A percentile compares a stretch with the other conserved stretches of the same genome.
Evolutionary conservation across 2,888 invertebrate genomes (phyloP).

Genomic region (Drosophila mulleri): DNA sequence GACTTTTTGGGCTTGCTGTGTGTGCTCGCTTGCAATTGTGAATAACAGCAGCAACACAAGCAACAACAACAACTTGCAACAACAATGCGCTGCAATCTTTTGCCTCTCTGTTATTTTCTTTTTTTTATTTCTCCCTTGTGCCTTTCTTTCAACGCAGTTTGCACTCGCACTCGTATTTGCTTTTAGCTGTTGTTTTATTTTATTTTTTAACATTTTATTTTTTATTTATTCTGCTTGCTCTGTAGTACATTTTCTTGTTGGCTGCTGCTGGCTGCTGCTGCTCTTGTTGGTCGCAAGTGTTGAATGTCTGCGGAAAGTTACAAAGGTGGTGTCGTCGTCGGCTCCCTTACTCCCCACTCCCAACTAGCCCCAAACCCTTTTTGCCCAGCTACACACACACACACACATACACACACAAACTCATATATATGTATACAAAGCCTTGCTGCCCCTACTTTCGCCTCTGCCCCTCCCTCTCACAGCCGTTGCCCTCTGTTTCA

Average conservation of each 20-base stretch:
- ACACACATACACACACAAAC: no score
- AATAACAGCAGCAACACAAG: constrained; percentile 52
- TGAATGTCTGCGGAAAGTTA: constrained; percentile 75
- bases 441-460: constrained; percentile 12
- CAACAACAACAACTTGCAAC: constrained; percentile 52
- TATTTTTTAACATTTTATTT: constrained; percentile 31
- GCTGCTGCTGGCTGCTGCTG: constrained; percentile 37
- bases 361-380: background rate
- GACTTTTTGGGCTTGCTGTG: constrained; percentile 62
- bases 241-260: constrained; percentile 56
- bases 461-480: background rate
- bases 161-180: constrained; percentile 53
- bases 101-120: constrained; percentile 36
- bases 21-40: constrained; percentile 63
- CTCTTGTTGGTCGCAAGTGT: constrained; percentile 67
- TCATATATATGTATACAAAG: background rate
- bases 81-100: constrained; percentile 70
- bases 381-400: constrained; percentile 1
- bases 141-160: constrained; percentile 52
- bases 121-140: constrained; percentile 21
- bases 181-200: constrained; percentile 34
- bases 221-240: constrained; percentile 35
- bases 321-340: constrained; percentile 65
- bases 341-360: background rate
- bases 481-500: constrained; percentile 16